A percentile compares a stretch with the other conserved stretches of the same genome.
phyloP scores from a whole-genome alignment of 2,797 vertebrate genomes.

The Tamandua tetradactyla region DNA sequence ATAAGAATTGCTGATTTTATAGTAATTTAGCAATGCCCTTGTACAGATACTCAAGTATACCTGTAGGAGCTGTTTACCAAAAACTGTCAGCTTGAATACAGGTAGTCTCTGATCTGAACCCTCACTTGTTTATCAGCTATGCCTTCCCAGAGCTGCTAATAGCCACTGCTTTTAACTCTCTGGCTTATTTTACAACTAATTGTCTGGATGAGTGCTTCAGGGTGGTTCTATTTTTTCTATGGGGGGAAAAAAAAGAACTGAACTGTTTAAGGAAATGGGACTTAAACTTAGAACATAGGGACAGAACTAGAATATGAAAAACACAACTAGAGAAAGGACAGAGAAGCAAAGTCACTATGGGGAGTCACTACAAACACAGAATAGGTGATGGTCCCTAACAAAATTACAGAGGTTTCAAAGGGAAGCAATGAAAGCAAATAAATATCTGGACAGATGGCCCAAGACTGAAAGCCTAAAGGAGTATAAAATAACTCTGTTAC shows the following conservation, averaged over 20 bases:
- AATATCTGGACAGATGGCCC: background rate
- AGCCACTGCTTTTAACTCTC: background rate
- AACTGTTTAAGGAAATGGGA: background rate
- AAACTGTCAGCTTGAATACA: background rate
- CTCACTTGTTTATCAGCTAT: too few species aligned
- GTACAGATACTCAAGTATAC: accelerated
- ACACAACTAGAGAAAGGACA: background rate
- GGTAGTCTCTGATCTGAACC: background rate
- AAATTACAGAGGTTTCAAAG: background rate
- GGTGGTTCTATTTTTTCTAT: background rate
- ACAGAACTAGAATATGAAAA: background rate
- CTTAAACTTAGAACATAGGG: background rate
- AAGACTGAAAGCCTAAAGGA: background rate
- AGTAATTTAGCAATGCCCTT: background rate
- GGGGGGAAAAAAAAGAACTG: background rate
- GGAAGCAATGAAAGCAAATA: conserved; percentile 19
- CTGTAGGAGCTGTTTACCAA: background rate
- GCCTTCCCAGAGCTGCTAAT: background rate
- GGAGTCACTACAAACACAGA: background rate
- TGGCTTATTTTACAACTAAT: background rate
- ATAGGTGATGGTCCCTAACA: background rate
- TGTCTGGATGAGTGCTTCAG: background rate
- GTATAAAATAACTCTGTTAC: background rate
- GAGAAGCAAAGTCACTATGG: background rate
- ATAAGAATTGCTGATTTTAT: background rate